Evolutionary conservation across 2,888 invertebrate genomes (phyloP), one percentile per base, ranked within the genome.

Genomic region (Entomobrya multifasciata): DNA sequence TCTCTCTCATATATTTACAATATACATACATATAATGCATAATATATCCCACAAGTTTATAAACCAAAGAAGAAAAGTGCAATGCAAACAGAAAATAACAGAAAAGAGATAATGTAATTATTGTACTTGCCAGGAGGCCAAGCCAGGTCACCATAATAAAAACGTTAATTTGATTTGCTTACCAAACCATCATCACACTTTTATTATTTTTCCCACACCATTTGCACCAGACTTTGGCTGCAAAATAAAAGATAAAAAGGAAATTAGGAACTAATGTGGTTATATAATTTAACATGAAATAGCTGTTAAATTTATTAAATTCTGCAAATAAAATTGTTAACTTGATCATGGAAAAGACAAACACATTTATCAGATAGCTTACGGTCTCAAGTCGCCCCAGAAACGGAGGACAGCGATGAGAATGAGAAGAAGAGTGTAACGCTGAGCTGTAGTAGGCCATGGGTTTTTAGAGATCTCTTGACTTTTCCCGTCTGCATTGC

Each of bases 251-350:
- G n/a, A n/a, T n/a, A n/a, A n/a, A n/a, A n/a, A n/a, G n/a, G 47
- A 72, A 72, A 74, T 74, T 52, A 20, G 17, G 20, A 30, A 17
- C 3, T 30, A 17, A 13, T 36, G 0, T 10, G n/a, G 11, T n/a
- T 55, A 6, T 36, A 25, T 3, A 11, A 36, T 27, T 60, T 44
- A 27, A 84, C 83, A 84, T 10, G 83, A 27, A 84, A 84, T 76
- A 15, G 65, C 77, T 84, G 55, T 84, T 77, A 84, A 44, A 13
- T 15, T 20, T 44, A 82, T 82, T 72, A 72, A 60, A 70, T 78
- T 78, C 13, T 47, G 49, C 25, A 20, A 47, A n/a, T n/a, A n/a
- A 1, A 65, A 15, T 13, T 20, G 41, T 67, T 6, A 10, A 67
- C 17, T 36, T 62, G 52, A 5, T 52, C 17, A 4, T n/a, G n/a